Conservation (phyloP, 2,113 vertebrate species). For the Neomonachus schauinslandi region DNA sequence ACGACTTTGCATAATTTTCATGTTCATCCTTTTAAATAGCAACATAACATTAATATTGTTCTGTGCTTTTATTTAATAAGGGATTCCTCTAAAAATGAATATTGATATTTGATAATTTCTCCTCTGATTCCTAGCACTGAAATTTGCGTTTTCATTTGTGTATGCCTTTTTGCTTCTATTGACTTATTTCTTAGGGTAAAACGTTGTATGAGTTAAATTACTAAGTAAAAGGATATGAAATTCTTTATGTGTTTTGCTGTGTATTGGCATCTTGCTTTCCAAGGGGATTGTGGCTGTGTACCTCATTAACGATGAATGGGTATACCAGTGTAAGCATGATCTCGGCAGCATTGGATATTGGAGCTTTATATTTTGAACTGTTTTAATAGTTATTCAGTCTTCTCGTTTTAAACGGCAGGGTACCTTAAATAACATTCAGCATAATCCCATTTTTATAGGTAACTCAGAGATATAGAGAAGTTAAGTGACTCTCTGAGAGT, state of each 20-base stretch:
- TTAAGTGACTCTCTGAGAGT: background rate
- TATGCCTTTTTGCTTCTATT: background rate
- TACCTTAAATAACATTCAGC: background rate
- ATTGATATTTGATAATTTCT: background rate
- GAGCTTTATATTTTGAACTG: background rate
- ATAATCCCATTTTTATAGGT: background rate
- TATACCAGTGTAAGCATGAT: background rate
- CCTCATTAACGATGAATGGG: background rate
- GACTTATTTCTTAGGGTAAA: background rate
- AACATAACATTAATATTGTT: background rate
- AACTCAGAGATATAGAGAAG: background rate
- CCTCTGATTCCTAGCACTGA: background rate
- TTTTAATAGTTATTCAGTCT: background rate
- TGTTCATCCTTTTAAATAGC: background rate
- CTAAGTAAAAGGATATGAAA: background rate
- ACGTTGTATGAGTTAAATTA: background rate
- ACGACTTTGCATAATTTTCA: background rate
- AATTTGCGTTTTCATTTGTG: background rate
- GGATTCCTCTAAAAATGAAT: background rate
- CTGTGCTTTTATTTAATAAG: background rate
- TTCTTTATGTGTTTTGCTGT: background rate
- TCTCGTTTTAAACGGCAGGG: constrained; percentile 10
- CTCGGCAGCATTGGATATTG: background rate
- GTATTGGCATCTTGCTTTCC: background rate
- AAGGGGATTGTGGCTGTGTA: too few species aligned